phyloP scores from a whole-genome alignment of 2,113 vertebrate species.

The Coracopsis vasa region DNA sequence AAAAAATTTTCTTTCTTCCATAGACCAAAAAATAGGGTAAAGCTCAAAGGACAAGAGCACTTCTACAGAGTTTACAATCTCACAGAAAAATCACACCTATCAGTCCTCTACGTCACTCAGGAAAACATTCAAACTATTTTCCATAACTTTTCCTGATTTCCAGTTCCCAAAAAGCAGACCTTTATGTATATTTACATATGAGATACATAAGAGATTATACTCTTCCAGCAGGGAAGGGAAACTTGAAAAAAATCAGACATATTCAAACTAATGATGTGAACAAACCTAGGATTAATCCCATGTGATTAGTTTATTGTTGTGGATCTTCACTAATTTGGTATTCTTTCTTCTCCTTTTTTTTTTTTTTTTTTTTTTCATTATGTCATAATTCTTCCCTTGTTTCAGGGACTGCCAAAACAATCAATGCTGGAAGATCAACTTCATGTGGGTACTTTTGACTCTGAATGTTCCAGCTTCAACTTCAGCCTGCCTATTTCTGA shows the following conservation, averaged over 20 bases:
- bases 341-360: rapidly evolving
- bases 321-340: background rate
- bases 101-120: background rate
- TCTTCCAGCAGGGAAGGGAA: background rate
- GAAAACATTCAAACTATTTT: background rate
- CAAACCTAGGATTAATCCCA: background rate
- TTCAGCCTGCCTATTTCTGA: background rate
- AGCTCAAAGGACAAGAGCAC: background rate
- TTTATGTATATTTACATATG: background rate
- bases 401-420: background rate
- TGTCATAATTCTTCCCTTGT: background rate
- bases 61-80: background rate
- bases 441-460: background rate
- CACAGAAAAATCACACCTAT: background rate
- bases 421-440: background rate
- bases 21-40: background rate
- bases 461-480: background rate
- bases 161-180: background rate
- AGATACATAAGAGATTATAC: background rate
- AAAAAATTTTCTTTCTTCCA: background rate
- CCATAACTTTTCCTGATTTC: background rate
- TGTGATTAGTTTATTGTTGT: background rate
- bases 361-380: background rate
- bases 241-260: background rate
- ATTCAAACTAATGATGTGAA: background rate